Evolutionary conservation across 2,113 vertebrate genomes (phyloP), one percentile per base, ranked within the genome.

Genomic region (Apaloderma vittatum): DNA sequence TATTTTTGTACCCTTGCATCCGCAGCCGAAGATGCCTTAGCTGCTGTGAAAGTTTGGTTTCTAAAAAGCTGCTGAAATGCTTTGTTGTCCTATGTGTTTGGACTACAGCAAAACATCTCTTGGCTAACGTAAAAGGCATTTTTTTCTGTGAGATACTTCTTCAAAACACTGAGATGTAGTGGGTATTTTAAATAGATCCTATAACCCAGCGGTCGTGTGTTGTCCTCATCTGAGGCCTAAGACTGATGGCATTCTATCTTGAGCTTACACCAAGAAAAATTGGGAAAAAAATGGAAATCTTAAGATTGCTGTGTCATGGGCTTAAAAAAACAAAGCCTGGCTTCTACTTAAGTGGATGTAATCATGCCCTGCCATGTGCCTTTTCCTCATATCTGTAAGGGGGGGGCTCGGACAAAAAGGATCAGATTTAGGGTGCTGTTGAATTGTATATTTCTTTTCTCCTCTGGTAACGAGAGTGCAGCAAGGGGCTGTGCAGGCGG

Each of bases 11-110:
- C 26, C 34, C 59, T 68, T 2, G 2, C 49, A 3, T 37, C 15
- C 3, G 8, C 19, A 77, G 36, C 21, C n/a, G 19, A 22, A 61
- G 20, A 15, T 63, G 18, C n/a, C n/a, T 58, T n/a, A 51, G 24
- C 32, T 62, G 52, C 27, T 77, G 2, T 61, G 43, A 76, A 88
- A 55, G 23, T 37, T 66, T 17, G 24, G 10, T 77, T 81, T 76
- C 58, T 86, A 12, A 86, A 71, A 67, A 61, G 58, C 65, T 71
- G 23, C 11, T 2, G 0, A 57, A 72, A 37, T 49, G 17, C 48
- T 36, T 52, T 0, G 1, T 14, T 70, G 27, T 27, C 55, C 51
- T 10, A 0, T 15, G 36, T 52, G 32, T 55, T 68, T 0, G 1
- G 45, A 14, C 30, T 61, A 4, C 11, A 51, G 54, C 1, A 4